phyloP scores from a whole-genome alignment of 2,113 vertebrate genomes.

The Camarhynchus parvulus region DNA sequence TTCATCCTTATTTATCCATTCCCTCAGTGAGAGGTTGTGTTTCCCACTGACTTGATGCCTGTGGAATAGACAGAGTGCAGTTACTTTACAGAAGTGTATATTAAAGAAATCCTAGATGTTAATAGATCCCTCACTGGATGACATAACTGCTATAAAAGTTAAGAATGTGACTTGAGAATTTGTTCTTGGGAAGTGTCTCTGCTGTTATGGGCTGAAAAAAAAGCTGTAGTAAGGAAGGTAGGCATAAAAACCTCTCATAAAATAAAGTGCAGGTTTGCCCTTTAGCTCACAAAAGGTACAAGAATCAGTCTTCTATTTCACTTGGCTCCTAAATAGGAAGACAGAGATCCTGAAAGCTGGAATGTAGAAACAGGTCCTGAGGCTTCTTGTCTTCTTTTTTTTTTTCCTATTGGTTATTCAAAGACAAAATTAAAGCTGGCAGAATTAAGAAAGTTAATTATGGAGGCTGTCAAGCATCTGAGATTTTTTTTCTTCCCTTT shows the following conservation, averaged over 20 bases:
- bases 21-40: neutral
- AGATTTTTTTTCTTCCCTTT: neutral
- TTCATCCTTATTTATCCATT: neutral
- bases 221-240: neutral
- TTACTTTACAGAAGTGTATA: neutral
- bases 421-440: neutral
- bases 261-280: neutral
- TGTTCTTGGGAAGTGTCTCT: neutral
- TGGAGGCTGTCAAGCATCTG: neutral
- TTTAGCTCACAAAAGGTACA: neutral
- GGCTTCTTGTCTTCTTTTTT: neutral
- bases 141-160: neutral
- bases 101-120: neutral
- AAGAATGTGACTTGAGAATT: neutral
- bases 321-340: neutral
- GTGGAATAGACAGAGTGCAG: neutral
- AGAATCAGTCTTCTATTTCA: neutral
- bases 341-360: neutral
- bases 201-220: neutral
- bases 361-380: neutral
- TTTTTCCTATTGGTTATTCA: neutral
- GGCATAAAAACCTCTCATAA: neutral
- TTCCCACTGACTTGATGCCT: neutral
- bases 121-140: neutral
- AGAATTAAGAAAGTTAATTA: neutral